These are phyloP conservation scores for Apantesis nais DNA, from an alignment of 2,888 invertebrate species.

Conservation along the genomic window DNA sequence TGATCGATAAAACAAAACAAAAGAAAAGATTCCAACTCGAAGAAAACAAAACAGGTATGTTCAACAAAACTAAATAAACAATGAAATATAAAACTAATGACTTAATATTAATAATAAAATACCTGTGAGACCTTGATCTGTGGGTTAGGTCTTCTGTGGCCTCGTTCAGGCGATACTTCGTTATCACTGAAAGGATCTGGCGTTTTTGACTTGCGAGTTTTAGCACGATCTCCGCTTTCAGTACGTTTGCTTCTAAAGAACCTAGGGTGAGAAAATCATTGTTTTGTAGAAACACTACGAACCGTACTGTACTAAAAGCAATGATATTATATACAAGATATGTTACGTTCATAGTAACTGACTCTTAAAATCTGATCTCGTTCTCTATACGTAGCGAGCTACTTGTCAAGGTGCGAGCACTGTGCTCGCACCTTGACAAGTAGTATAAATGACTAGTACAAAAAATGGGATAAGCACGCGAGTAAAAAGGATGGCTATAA, in stretches of 20 bases:
- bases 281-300: not conserved
- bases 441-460: too few relatives aligned
- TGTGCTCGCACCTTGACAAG: too few relatives aligned
- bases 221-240: conserved; percentile 88
- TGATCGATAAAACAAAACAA: not conserved
- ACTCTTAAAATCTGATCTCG: too few relatives aligned
- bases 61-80: conserved; percentile 26
- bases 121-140: conserved; percentile 85
- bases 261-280: conserved; percentile 66
- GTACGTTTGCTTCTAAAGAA: conserved; percentile 94
- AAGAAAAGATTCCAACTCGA: not conserved
- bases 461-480: too few relatives aligned
- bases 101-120: conserved; percentile 26
- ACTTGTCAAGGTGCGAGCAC: too few relatives aligned
- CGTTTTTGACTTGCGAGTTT: conserved; percentile 88
- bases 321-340: not conserved
- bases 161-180: conserved; percentile 77
- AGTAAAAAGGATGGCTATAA: too few relatives aligned
- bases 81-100: conserved; percentile 19
- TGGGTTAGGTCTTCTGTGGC: conserved; percentile 70
- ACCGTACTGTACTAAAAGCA: not conserved
- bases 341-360: too few relatives aligned
- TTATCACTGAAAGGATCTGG: conserved; percentile 87
- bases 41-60: not conserved
- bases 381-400: too few relatives aligned